Conservation (phyloP, 2,797 vertebrate species). For the Danio kyathit region DNA sequence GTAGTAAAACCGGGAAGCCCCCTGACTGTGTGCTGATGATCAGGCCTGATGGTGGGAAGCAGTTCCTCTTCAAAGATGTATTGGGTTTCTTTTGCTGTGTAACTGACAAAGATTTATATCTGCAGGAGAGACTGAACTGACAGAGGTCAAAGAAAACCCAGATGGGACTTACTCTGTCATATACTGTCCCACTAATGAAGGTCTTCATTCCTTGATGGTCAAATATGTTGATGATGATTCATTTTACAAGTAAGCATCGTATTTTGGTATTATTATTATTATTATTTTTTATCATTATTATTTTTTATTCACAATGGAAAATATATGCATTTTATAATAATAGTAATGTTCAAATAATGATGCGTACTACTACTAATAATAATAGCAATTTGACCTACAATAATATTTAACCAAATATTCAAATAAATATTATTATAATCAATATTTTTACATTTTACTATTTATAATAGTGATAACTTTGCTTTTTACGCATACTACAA, state of each 20-base stretch:
- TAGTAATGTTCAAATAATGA: too few relatives aligned
- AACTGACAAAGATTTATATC: conserved; percentile 56
- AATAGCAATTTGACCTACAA: too few relatives aligned
- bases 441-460: too few relatives aligned
- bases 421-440: too few relatives aligned
- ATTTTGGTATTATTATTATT: too few relatives aligned
- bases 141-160: not conserved
- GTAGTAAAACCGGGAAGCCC: conserved; percentile 75
- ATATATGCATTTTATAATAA: not conserved
- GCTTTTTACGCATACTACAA: too few relatives aligned
- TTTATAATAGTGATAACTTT: too few relatives aligned
- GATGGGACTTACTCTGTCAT: conserved; percentile 29
- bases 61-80: not conserved
- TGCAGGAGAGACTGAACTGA: conserved; percentile 9
- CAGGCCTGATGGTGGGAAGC: conserved; percentile 7
- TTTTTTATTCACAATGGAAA: not conserved
- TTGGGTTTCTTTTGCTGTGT: not conserved
- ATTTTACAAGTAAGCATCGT: conserved; percentile 8
- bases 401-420: too few relatives aligned
- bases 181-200: conserved; percentile 1
- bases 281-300: not conserved
- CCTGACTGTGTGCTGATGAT: conserved; percentile 46
- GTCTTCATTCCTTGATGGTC: conserved; percentile 26
- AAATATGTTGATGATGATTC: conserved; percentile 28
- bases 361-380: too few relatives aligned